Conservation (phyloP, 2,888 invertebrate genomes). For the Lasioglossum villosulum region DNA sequence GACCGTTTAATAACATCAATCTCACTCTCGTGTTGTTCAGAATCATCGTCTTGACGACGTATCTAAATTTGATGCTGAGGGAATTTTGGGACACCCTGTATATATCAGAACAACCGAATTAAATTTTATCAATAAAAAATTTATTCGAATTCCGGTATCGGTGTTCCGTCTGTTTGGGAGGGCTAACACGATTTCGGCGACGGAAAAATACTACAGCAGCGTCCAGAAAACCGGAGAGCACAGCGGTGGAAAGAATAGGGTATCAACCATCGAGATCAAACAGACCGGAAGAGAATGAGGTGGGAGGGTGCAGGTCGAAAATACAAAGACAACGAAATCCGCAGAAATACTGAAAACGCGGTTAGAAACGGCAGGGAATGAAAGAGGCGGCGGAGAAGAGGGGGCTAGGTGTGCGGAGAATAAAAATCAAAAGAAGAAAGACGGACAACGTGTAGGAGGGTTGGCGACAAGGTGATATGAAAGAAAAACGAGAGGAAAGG, state of each 20-base stretch:
- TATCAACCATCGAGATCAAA: slow-evolving; percentile 10
- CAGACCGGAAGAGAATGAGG: neutral
- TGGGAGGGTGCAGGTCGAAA: neutral
- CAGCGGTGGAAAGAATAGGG: neutral
- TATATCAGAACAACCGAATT: neutral
- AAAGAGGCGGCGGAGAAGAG: neutral
- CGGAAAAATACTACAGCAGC: neutral
- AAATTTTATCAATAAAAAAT: neutral
- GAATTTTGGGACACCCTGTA: too few relatives aligned
- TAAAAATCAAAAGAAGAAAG: slow-evolving; percentile 12
- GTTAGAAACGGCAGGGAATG: neutral
- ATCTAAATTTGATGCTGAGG: too few relatives aligned
- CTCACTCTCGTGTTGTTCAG: too few relatives aligned
- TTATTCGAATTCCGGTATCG: neutral
- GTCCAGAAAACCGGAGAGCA: neutral
- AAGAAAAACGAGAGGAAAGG: slow-evolving; percentile 10
- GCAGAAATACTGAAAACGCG: neutral
- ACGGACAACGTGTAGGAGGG: slow-evolving; percentile 16
- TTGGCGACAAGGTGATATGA: slow-evolving; percentile 19
- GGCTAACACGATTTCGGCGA: neutral
- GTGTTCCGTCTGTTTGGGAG: neutral
- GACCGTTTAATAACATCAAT: slow-evolving; percentile 22
- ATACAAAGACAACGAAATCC: neutral
- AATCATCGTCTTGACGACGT: too few relatives aligned
- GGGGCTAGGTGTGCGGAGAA: neutral